Conservation (phyloP, 2,888 invertebrate species). For the Megalurothrips usitatus region DNA sequence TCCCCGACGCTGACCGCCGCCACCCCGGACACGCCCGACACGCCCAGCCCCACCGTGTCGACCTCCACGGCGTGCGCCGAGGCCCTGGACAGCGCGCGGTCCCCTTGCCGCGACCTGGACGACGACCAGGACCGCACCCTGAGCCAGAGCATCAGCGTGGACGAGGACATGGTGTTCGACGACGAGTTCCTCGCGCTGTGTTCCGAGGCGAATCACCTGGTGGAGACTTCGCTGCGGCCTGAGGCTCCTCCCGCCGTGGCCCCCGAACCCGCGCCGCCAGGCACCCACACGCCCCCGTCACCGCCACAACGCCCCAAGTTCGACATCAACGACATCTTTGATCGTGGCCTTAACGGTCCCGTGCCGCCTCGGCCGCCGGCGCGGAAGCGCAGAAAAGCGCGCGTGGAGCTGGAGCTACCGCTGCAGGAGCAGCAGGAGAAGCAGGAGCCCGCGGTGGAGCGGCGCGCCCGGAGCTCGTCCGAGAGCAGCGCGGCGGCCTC, state of each 20-base stretch:
- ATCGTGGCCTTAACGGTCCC: slow-evolving; percentile 29
- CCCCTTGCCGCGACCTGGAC: background rate
- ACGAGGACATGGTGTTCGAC: slow-evolving; percentile 11
- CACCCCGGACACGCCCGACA: background rate
- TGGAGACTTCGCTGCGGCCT: background rate
- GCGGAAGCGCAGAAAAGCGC: slow-evolving; percentile 33
- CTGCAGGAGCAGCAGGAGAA: background rate
- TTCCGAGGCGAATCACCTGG: background rate
- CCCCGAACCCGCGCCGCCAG: background rate
- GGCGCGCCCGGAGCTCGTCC: too few relatives aligned
- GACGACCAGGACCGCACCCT: background rate
- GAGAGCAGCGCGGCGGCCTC: background rate
- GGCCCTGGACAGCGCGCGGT: background rate
- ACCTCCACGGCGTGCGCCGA: slow-evolving; percentile 8
- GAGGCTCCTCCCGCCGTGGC: background rate
- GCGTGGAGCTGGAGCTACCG: background rate
- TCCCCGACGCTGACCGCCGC: background rate
- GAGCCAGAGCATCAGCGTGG: background rate
- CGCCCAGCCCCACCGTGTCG: background rate
- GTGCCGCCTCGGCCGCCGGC: slow-evolving; percentile 35
- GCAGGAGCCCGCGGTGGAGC: background rate
- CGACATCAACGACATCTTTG: slow-evolving; percentile 35
- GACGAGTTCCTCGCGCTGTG: slow-evolving; percentile 22
- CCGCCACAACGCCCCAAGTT: slow-evolving; percentile 3
- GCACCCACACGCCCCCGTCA: background rate